phyloP scores from a whole-genome alignment of 2,113 vertebrate genomes.

The Corythornis madagascariensis region DNA sequence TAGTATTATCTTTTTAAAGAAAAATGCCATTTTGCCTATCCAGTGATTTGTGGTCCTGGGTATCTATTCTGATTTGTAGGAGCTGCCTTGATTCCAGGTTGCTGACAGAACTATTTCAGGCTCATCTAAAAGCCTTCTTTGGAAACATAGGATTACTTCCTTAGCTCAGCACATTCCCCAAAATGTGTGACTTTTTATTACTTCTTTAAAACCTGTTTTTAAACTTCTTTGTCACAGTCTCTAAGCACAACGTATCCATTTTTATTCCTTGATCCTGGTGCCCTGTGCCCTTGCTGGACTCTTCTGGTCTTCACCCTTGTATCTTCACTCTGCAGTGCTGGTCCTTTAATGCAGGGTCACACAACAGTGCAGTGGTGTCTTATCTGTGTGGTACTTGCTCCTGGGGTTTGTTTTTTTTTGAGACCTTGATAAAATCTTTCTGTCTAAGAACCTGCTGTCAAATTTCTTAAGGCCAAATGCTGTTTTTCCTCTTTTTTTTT shows the following conservation, averaged over 20 bases:
- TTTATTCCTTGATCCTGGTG: neutral
- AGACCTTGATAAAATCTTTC: neutral
- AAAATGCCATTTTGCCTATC: neutral
- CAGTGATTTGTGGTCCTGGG: neutral
- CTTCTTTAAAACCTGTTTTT: neutral
- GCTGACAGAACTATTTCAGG: neutral
- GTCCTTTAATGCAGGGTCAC: neutral
- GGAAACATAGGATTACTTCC: neutral
- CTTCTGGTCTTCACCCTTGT: neutral
- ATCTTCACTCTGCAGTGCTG: neutral
- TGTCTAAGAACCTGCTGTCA: neutral
- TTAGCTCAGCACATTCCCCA: neutral
- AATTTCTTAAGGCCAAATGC: neutral
- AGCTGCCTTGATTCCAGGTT: neutral
- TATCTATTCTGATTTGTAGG: neutral
- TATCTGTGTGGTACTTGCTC: neutral
- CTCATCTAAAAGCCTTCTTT: neutral
- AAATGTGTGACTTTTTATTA: neutral
- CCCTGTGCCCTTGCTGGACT: neutral
- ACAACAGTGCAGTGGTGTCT: neutral
- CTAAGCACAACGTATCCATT: neutral
- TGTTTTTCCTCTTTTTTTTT: neutral
- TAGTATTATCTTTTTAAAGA: neutral
- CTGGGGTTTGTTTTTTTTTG: neutral
- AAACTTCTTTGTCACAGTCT: neutral